Base-by-base conservation (phyloP, 1,140 invertebrate genomes). In the Drosophila subpulchrella region DNA sequence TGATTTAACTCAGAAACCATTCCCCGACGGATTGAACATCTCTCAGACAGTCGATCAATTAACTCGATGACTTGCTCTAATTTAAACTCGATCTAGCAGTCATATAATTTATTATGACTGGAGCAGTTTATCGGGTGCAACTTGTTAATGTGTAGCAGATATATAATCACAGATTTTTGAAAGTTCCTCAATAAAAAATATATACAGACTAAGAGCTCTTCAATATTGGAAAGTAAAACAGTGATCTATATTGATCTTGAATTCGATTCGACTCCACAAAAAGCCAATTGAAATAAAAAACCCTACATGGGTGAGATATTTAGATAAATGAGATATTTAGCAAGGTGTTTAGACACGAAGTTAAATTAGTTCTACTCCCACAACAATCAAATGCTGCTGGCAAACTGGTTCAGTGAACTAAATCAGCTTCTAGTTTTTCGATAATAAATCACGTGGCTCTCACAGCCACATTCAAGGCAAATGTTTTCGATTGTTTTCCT, bases 401-500 rank as follows among this genome's bases (percentile, higher is more conserved):
- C 53, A 75, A 75, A 75, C 73, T 75, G 41, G 73, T 75, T 75
- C 36, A 75, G n/a, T 66, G 32, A 47, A 27, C 61, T 24, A 75
- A 67, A 76, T 56, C 48, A 54, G 41, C 54, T 67, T 67, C 38
- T 66, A 76, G 74, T 75, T 75, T 75, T 75, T 53, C 61, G 66
- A 32, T 55, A 38, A 76, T 54, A 76, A 75, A 75, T 75, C 73
- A 75, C 61, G 61, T 46, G 73, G 73, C 73, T 58, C 54, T 34
- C 59, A 65, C 53, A 56, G 30, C 39, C 30, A 36, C 48, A 34
- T 59, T 54, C 67, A 73, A 73, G 68, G 70, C 70, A 46, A 73
- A 60, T 72, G 36, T 53, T 54, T 54, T 75, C 41, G 61, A 75
- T 59, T 67, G 73, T 75, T 67, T 66, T 76, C 54, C 73, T 58